Percentiles rank a stretch among this genome's conserved stretches.
phyloP scores from a whole-genome alignment of 2,888 invertebrate genomes.

The Drosophila emarginata region DNA sequence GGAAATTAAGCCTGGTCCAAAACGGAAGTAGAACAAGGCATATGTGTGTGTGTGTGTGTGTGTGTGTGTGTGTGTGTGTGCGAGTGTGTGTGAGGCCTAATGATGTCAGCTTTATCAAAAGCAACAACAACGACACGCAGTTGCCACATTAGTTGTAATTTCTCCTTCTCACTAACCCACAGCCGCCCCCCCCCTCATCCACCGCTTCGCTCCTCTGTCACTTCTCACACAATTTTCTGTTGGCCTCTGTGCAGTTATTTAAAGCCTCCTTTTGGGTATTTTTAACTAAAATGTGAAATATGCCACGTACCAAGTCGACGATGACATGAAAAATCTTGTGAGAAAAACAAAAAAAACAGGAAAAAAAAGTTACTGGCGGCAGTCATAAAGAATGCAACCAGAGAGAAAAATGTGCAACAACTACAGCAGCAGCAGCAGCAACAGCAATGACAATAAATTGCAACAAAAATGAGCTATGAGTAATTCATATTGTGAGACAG shows the following conservation, averaged over 20 bases:
- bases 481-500: conserved; percentile 74
- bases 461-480: conserved; percentile 76
- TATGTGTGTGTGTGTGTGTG: conserved; percentile 12
- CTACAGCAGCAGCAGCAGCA: conserved; percentile 38
- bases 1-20: conserved; percentile 72
- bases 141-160: conserved; percentile 73
- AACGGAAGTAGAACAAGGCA: conserved; percentile 62
- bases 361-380: conserved; percentile 13
- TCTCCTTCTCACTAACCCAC: conserved; percentile 32
- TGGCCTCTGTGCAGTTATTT: not conserved
- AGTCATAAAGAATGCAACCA: conserved; percentile 43
- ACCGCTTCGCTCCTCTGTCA: not conserved
- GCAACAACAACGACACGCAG: conserved; percentile 65
- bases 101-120: conserved; percentile 60
- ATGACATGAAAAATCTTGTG: conserved; percentile 50
- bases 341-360: conserved; percentile 4
- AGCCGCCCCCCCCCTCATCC: too few relatives aligned
- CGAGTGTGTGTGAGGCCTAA: conserved; percentile 49
- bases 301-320: conserved; percentile 36
- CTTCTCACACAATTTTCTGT: conserved; percentile 1
- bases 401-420: conserved; percentile 36
- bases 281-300: conserved; percentile 68
- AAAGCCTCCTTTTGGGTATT: conserved; percentile 59
- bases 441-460: conserved; percentile 70
- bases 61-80: conserved; percentile 16